These are phyloP conservation scores for Argyrosomus japonicus DNA, from an alignment of 2,113 vertebrate genomes.

Conservation along the genomic window DNA sequence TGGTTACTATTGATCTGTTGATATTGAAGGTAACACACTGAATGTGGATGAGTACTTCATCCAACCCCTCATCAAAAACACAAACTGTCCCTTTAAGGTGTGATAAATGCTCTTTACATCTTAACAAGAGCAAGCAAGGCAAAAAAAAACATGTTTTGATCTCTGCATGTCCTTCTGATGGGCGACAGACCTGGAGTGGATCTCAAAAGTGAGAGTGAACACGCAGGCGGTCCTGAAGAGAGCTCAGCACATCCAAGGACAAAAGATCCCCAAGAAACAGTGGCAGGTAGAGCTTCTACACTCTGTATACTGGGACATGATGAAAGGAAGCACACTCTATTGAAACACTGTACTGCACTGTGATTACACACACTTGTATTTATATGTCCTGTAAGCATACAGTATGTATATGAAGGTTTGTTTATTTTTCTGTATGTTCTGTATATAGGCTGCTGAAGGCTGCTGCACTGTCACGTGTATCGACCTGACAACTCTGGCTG, in stretches of 20 bases:
- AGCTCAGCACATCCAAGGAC: slow-evolving; percentile 88
- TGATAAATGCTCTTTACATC: background rate
- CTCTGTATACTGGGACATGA: background rate
- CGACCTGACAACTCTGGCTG: slow-evolving; percentile 94
- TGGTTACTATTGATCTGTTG: background rate
- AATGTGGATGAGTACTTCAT: background rate
- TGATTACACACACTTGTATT: background rate
- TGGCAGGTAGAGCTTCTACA: slow-evolving; percentile 88
- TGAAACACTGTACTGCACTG: background rate
- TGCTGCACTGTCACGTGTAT: slow-evolving; percentile 93
- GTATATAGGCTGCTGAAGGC: slow-evolving; percentile 91
- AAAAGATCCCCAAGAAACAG: slow-evolving; percentile 88
- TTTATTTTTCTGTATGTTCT: background rate
- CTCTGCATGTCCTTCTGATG: background rate
- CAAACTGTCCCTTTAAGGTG: background rate
- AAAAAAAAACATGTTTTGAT: background rate
- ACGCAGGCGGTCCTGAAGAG: slow-evolving; percentile 91
- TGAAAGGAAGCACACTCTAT: background rate
- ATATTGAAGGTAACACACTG: background rate
- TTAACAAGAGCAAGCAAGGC: background rate
- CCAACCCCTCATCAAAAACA: too few relatives aligned
- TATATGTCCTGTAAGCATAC: background rate
- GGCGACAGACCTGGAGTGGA: slow-evolving; percentile 88
- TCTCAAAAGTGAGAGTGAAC: slow-evolving; percentile 91
- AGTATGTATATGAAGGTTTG: background rate